phyloP scores from a whole-genome alignment of 1,140 invertebrate genomes.

The Muscidifurax raptorellus region DNA sequence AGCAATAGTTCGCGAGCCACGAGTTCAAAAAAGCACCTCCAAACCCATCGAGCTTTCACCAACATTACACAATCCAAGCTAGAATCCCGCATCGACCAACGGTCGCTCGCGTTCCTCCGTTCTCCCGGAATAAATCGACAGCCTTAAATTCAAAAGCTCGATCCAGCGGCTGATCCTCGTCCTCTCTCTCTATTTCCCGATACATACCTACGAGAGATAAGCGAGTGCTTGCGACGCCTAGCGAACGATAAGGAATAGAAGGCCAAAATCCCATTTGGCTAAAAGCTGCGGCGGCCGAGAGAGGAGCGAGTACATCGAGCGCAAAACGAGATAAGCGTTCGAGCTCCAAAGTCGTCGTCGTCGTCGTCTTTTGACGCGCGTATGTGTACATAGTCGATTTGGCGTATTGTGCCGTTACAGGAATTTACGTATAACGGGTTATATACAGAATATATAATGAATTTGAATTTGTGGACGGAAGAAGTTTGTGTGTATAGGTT shows the following conservation, averaged over 20 bases:
- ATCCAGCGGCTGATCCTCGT: too few species aligned
- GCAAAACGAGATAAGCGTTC: background rate
- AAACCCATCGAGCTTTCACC: background rate
- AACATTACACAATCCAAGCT: background rate
- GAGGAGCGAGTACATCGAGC: background rate
- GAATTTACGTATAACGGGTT: too few species aligned
- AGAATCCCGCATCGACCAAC: background rate
- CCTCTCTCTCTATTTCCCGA: background rate
- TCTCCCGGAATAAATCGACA: background rate
- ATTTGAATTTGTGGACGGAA: too few species aligned
- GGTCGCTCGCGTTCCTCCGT: too few species aligned
- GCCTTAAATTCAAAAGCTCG: background rate
- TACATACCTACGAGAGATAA: conserved; percentile 18
- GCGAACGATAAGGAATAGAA: background rate
- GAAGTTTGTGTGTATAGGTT: too few species aligned
- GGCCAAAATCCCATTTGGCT: conserved; percentile 16
- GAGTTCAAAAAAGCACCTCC: too few species aligned
- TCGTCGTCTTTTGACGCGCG: background rate
- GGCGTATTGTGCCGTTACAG: too few species aligned
- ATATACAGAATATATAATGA: too few species aligned
- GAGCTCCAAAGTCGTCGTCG: background rate
- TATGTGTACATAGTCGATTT: background rate
- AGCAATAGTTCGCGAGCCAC: too few species aligned
- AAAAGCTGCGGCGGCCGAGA: conserved; percentile 1
- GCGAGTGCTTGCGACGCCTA: background rate